phyloP scores from a whole-genome alignment of 2,888 invertebrate genomes.

The Spialia ferax region DNA sequence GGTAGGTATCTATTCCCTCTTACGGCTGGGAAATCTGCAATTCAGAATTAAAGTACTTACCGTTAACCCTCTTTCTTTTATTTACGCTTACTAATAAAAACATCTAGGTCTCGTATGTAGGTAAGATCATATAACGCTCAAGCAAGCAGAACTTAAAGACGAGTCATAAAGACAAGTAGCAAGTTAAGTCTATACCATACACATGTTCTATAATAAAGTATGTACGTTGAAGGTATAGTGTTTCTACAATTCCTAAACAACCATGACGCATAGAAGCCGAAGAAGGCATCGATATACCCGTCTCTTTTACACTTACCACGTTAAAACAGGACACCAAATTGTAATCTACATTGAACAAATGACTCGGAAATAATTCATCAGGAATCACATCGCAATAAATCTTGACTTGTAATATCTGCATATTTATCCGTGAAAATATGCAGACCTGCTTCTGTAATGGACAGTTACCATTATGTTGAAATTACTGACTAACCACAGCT shows the following conservation, averaged over 20 bases:
- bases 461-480: background rate
- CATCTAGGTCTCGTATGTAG: too few relatives aligned
- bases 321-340: conserved; percentile 6
- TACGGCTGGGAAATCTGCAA: too few relatives aligned
- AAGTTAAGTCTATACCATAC: background rate
- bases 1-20: too few relatives aligned
- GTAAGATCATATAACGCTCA: too few relatives aligned
- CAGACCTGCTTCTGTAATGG: conserved; percentile 7
- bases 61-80: too few relatives aligned
- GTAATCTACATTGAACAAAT: conserved; percentile 32
- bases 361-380: conserved; percentile 30
- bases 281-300: background rate
- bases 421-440: conserved; percentile 18
- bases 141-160: too few relatives aligned
- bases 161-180: background rate
- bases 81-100: too few relatives aligned
- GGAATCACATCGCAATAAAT: conserved; percentile 32
- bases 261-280: background rate
- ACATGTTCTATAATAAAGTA: background rate
- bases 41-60: too few relatives aligned
- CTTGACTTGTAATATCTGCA: conserved; percentile 20
- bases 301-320: background rate
- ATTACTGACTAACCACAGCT: background rate
- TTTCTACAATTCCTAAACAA: conserved; percentile 1
- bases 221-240: background rate